Percentiles rank a stretch among this genome's conserved stretches.
Evolutionary conservation across 2,797 vertebrate species (phyloP).

Genomic region (Scomberomorus guttatus): DNA sequence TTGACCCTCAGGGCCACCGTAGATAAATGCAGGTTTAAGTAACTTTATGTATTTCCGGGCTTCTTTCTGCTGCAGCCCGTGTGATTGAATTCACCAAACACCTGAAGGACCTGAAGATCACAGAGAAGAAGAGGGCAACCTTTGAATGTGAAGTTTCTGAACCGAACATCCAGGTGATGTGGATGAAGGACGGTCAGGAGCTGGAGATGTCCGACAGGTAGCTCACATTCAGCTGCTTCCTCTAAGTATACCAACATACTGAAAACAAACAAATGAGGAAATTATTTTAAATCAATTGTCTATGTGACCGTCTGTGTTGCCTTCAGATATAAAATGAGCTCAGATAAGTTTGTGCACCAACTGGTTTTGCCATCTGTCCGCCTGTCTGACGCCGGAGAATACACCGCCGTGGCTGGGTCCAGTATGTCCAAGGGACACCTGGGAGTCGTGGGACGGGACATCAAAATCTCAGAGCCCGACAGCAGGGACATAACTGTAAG

Average conservation of each 20-base stretch:
- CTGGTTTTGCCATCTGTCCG: slow-evolving; percentile 92
- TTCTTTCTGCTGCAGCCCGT: slow-evolving; percentile 85
- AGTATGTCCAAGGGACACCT: slow-evolving; percentile 89
- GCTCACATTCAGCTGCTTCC: background rate
- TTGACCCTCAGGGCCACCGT: background rate
- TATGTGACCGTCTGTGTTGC: background rate
- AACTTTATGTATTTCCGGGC: background rate
- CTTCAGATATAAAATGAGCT: slow-evolving; percentile 89
- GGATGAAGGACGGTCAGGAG: slow-evolving; percentile 98
- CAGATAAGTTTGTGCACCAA: slow-evolving; percentile 92
- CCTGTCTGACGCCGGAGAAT: slow-evolving; percentile 93
- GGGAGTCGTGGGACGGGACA: slow-evolving; percentile 71
- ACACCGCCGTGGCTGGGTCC: slow-evolving; percentile 94
- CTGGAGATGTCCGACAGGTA: slow-evolving; percentile 91
- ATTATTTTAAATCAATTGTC: too few relatives aligned
- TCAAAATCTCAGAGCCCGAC: slow-evolving; percentile 72
- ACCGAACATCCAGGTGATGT: slow-evolving; percentile 93
- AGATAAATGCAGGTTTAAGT: too few relatives aligned
- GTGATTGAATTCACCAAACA: slow-evolving; percentile 98
- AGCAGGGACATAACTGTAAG: slow-evolving; percentile 69
- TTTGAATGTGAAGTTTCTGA: slow-evolving; percentile 99
- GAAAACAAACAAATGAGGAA: background rate
- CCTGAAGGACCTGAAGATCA: slow-evolving; percentile 96
- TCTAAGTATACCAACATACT: background rate
- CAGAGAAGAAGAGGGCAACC: slow-evolving; percentile 96